Conservation (phyloP, 2,797 vertebrate species). For the Echiichthys vipera region DNA sequence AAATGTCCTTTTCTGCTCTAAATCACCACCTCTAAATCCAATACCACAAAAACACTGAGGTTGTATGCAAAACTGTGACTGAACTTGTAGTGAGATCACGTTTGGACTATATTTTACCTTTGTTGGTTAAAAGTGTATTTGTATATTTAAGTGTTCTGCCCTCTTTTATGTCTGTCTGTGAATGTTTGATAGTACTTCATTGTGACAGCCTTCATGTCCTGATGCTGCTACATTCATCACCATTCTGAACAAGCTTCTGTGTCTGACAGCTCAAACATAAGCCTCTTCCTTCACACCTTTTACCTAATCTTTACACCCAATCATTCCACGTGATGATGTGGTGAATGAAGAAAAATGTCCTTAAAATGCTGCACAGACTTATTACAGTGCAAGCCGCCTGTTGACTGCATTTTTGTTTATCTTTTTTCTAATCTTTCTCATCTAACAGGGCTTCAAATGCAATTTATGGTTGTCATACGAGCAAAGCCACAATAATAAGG, state of each 20-base stretch:
- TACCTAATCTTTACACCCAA: background rate
- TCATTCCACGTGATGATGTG: slow-evolving; percentile 8
- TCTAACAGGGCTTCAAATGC: background rate
- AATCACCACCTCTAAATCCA: background rate
- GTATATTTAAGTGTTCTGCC: background rate
- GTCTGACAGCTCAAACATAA: slow-evolving; percentile 62
- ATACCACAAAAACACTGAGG: background rate
- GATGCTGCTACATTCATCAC: slow-evolving; percentile 60
- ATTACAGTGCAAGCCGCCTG: background rate
- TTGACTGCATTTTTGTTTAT: background rate
- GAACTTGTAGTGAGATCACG: background rate
- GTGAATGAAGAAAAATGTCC: slow-evolving; percentile 9
- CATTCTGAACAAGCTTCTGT: slow-evolving; percentile 54
- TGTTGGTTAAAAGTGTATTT: background rate
- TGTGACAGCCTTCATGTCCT: slow-evolving; percentile 73
- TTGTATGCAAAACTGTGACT: background rate
- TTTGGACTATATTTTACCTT: too few species aligned
- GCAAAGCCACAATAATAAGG: background rate
- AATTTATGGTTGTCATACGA: background rate
- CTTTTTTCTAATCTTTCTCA: slow-evolving; percentile 7
- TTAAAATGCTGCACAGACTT: slow-evolving; percentile 1
- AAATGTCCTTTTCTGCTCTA: background rate
- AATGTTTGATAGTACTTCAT: slow-evolving; percentile 27
- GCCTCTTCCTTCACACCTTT: slow-evolving; percentile 16
- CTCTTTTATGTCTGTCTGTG: slow-evolving; percentile 1